phyloP scores from a whole-genome alignment of 1,140 invertebrate species.

The Pogonomyrmex californicus region DNA sequence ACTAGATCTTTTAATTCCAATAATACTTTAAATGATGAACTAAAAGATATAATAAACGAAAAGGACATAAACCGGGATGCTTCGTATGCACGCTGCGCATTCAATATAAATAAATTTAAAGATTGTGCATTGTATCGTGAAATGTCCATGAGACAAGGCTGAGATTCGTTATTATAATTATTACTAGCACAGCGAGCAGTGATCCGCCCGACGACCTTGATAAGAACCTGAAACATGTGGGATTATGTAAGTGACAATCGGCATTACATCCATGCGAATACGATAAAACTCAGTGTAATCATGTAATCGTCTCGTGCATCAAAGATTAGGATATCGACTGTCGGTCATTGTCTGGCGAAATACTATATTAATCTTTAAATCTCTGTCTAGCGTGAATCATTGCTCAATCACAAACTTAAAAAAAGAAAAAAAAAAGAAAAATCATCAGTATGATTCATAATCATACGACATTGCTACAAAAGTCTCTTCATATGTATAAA shows the following conservation, averaged over 20 bases:
- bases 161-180: not conserved
- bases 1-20: not conserved
- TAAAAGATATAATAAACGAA: not conserved
- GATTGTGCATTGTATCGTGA: constrained; percentile 20
- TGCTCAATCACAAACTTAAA: not conserved
- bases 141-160: not conserved
- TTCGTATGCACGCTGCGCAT: not conserved
- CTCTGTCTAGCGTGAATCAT: not conserved
- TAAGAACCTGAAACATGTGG: constrained; percentile 60
- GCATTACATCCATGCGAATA: not conserved
- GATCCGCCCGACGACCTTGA: constrained; percentile 52
- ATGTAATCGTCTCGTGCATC: constrained; percentile 12
- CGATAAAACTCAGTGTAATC: not conserved
- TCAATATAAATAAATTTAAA: constrained; percentile 49
- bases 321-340: not conserved
- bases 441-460: not conserved
- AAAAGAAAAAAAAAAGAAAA: not conserved
- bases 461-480: not conserved
- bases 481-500: not conserved
- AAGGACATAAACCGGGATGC: not conserved
- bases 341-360: not conserved
- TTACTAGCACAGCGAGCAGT: not conserved
- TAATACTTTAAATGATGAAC: not conserved
- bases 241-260: constrained; percentile 62
- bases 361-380: constrained; percentile 9